These are phyloP conservation scores for Trinorchestia longiramus DNA, from an alignment of 1,140 invertebrate species.

Conservation along the genomic window DNA sequence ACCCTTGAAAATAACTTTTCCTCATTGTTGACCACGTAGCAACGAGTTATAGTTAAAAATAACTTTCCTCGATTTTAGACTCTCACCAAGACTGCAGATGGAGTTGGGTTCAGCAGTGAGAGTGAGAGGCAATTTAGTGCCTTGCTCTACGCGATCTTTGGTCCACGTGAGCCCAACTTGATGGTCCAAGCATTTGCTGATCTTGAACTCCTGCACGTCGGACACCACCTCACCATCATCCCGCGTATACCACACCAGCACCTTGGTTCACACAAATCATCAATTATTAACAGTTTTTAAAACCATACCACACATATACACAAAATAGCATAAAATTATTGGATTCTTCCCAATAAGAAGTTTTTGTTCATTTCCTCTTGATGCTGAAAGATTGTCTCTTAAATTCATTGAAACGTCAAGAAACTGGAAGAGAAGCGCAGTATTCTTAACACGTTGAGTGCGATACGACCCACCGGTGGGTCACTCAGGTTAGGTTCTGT, in stretches of 20 bases:
- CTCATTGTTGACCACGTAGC: background rate
- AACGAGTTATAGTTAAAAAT: background rate
- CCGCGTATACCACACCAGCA: slow-evolving; percentile 37
- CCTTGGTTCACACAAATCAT: background rate
- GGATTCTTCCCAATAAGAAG: too few species aligned
- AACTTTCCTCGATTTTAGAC: background rate
- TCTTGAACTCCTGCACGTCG: background rate
- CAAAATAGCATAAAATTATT: background rate
- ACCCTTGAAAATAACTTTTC: background rate
- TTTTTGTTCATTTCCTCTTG: too few species aligned
- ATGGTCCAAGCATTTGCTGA: slow-evolving; percentile 34
- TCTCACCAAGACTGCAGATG: slow-evolving; percentile 40
- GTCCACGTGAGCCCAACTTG: slow-evolving; percentile 37
- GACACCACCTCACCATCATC: slow-evolving; percentile 56
- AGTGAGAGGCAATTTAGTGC: slow-evolving; percentile 34
- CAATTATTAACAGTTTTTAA: background rate
- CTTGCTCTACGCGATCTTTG: slow-evolving; percentile 22
- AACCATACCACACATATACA: background rate
- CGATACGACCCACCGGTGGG: too few species aligned
- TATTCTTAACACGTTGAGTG: too few species aligned
- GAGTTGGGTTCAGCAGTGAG: slow-evolving; percentile 46
- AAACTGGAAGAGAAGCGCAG: too few species aligned
- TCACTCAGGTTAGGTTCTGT: too few species aligned
- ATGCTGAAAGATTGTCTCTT: too few species aligned
- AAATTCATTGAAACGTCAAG: too few species aligned